Base-by-base conservation (phyloP, 2,113 vertebrate species). In the Channa maculata region DNA sequence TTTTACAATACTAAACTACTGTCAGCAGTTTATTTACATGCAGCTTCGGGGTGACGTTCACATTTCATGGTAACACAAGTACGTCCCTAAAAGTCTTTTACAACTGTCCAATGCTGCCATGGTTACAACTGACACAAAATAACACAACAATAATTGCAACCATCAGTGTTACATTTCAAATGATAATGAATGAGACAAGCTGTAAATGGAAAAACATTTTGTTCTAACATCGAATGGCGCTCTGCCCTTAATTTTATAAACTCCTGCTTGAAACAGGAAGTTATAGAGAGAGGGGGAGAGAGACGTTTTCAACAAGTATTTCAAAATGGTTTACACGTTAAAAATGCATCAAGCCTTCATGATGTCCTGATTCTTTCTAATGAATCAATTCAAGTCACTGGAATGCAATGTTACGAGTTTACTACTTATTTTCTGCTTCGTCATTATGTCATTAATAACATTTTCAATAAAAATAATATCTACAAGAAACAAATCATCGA, bases 1-100 rank as follows among this genome's bases (percentile, higher is more conserved):
- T 11, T 39, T 48, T n/a, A 37, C 3, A 48, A 43, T 53, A 51
- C 33, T 52, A 61, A 83, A 75, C 74, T 69, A 14, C 68, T 57
- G 75, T 78, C 82, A 84, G 80, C 82, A 38, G 70, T 83, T 83
- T 59, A 71, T 73, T 77, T 68, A 64, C 38, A 13, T n/a, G 12
- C 59, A 51, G 62, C 78, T 82, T 64, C 76, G 79, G 57, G 89
- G 78, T 77, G 83, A 90, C 79, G 60, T 86, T 81, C 69, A 63
- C 58, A 60, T 86, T 78, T 68, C 8, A 58, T 55, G 75, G 78
- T 7, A 65, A 39, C 49, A 53, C 8, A 1, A 50, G 24, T 37
- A 34, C 44, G 43, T 60, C 53, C 24, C 38, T 11, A 38, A 60
- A 61, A 5, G 10, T 5, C 13, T 43, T 36, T 10, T n/a, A 1